Base-by-base conservation (phyloP, 2,113 vertebrate species). In the Boleophthalmus pectinirostris region DNA sequence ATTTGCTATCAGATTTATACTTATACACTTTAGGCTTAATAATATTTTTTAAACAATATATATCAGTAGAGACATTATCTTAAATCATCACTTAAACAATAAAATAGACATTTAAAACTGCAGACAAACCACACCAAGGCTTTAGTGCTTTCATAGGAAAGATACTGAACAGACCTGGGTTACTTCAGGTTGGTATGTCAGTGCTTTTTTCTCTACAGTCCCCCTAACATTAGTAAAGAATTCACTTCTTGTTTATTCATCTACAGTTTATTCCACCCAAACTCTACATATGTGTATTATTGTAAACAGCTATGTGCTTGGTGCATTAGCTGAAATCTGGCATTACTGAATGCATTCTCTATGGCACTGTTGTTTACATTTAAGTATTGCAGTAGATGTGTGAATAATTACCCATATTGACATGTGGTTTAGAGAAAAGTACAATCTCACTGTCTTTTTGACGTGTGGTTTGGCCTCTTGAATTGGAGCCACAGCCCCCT, bases 341-440 rank as follows among this genome's bases (percentile, higher is more conserved):
- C 2, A 2, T 43, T 75, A 66, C 61, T 54, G 54, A 63, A 72
- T 74, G 23, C 46, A 24, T 21, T 33, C 51, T 49, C 47, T 35
- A 64, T 71, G 64, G 72, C 29, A 61, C 15, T 33, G 58, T 43
- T 61, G 68, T 72, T 73, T 80, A 68, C 73, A 74, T 82, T 77
- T 81, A 56, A n/a, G 72, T 64, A 49, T 68, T 58, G 58, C 54
- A 47, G 23, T 46, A 73, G 51, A 69, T 72, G 57, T 66, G 21
- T 77, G 86, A 43, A 77, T 74, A 74, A 83, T 81, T 38, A 66
- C 66, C 33, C 7, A 10, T 73, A 74, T 81, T 76, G 64, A 80
- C 81, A 54, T 67, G 49, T 65, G 54, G 54, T 74, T 81, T 78
- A 71, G n/a, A 66, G 1, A 6, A 49, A 61, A 79, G 80, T 73